Evolutionary conservation across 2,797 vertebrate genomes (phyloP).

Genomic region (Tangara arthus): DNA sequence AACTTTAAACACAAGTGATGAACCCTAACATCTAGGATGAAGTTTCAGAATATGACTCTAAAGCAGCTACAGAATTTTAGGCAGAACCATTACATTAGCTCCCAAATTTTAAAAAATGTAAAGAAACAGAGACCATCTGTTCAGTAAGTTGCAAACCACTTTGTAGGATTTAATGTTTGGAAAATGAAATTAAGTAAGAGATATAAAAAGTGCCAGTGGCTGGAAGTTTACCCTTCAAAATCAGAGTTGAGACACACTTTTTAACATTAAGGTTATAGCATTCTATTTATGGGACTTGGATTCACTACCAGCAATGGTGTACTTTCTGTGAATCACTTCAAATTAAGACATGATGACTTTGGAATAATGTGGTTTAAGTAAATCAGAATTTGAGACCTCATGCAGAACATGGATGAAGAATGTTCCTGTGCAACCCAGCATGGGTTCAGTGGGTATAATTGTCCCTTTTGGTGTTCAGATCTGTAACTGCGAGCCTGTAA

Average conservation of each 20-base stretch:
- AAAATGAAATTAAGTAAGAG: background rate
- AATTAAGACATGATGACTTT: background rate
- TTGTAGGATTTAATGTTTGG: background rate
- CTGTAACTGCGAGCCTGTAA: background rate
- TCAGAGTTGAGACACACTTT: background rate
- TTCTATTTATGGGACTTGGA: background rate
- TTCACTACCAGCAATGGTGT: background rate
- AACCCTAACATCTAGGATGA: background rate
- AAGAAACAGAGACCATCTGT: slow-evolving; percentile 16
- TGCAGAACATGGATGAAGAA: background rate
- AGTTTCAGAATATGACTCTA: background rate
- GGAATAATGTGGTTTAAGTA: background rate
- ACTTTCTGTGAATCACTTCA: background rate
- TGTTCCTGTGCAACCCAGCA: background rate
- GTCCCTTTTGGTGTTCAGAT: background rate
- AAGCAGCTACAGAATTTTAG: slow-evolving; percentile 12
- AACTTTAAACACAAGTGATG: background rate
- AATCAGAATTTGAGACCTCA: background rate
- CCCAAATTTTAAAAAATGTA: slow-evolving; percentile 12
- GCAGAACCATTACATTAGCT: background rate
- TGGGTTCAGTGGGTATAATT: background rate
- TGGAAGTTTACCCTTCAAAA: slow-evolving; percentile 10
- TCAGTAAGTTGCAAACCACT: background rate
- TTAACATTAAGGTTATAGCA: background rate
- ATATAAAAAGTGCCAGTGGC: background rate